Base-by-base conservation (phyloP, 2,888 invertebrate species). In the Isoperla grammatica region DNA sequence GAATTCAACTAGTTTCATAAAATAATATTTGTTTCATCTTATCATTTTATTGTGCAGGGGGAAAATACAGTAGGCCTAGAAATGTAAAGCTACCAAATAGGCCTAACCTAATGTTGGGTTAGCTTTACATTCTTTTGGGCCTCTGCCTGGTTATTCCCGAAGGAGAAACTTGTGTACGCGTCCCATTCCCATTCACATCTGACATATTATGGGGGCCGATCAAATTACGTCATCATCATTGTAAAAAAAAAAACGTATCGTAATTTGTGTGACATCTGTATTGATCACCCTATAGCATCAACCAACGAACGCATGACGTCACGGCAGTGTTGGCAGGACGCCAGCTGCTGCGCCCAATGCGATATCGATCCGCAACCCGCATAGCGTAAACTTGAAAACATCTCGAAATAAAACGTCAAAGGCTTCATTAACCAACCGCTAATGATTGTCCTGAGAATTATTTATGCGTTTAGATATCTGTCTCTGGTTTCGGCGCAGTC, bases 231-330 rank as follows among this genome's bases (percentile, higher is more conserved):
- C 9, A 42, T 11, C 45, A 45, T 17, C 17, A 11, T 4, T 45
- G n/a, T n/a, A n/a, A n/a, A n/a, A n/a, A n/a, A n/a, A n/a, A n/a
- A n/a, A n/a, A n/a, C n/a, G n/a, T n/a, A n/a, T n/a, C n/a, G n/a
- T n/a, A n/a, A n/a, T n/a, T n/a, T n/a, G n/a, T n/a, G n/a, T n/a
- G n/a, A n/a, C n/a, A n/a, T n/a, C n/a, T 45, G 49, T 60, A 60
- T 60, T 57, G 61, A 61, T 61, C 57, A 48, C 39, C 40, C 45
- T 61, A 60, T 49, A 56, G 29, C 20, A 39, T 11, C 46, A 57
- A 45, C 37, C 22, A 56, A 49, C 58, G 19, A 35, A 37, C 12
- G 46, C 19, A 45, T 63, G 63, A 63, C 63, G 63, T 63, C 61
- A 63, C 46, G 17, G 19, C 43, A 43, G 45, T n/a, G n/a, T 46